Evolutionary conservation across 2,888 invertebrate genomes (phyloP).

Genomic region (Eilema griseolum): DNA sequence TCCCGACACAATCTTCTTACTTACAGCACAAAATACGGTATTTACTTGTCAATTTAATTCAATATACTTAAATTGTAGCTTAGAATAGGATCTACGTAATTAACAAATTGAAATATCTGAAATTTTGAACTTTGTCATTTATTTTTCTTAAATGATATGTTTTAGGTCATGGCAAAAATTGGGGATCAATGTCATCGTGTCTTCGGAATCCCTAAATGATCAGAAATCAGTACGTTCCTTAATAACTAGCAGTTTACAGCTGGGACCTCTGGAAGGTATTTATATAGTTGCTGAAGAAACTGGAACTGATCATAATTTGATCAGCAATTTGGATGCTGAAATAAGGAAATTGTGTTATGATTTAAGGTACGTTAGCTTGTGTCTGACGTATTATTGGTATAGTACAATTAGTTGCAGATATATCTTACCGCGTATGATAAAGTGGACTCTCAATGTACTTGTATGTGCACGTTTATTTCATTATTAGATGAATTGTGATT

Average conservation of each 20-base stretch:
- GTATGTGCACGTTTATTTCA: too few relatives aligned
- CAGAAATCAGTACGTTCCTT: slow-evolving; percentile 6
- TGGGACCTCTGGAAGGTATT: slow-evolving; percentile 2
- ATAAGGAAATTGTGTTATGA: not conserved
- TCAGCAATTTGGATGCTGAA: slow-evolving; percentile 7
- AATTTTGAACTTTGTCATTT: not conserved
- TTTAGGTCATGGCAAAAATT: slow-evolving; percentile 13
- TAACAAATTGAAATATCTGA: not conserved
- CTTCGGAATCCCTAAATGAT: slow-evolving; percentile 19
- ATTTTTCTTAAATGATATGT: not conserved
- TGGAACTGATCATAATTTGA: not conserved
- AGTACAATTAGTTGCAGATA: too few relatives aligned
- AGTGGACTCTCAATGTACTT: not conserved
- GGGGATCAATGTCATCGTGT: slow-evolving; percentile 25
- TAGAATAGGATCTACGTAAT: too few relatives aligned
- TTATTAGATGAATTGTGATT: too few relatives aligned
- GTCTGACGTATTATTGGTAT: not conserved
- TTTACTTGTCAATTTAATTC: not conserved
- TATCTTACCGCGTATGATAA: not conserved
- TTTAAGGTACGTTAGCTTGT: not conserved
- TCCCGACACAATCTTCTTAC: slow-evolving; percentile 26
- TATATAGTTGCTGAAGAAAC: slow-evolving; percentile 5
- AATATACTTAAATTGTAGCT: too few relatives aligned
- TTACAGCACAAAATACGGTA: slow-evolving; percentile 37
- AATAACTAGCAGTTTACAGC: not conserved